Base-by-base conservation (phyloP, 2,113 vertebrate genomes). In the Chlorodrepanis virens region DNA sequence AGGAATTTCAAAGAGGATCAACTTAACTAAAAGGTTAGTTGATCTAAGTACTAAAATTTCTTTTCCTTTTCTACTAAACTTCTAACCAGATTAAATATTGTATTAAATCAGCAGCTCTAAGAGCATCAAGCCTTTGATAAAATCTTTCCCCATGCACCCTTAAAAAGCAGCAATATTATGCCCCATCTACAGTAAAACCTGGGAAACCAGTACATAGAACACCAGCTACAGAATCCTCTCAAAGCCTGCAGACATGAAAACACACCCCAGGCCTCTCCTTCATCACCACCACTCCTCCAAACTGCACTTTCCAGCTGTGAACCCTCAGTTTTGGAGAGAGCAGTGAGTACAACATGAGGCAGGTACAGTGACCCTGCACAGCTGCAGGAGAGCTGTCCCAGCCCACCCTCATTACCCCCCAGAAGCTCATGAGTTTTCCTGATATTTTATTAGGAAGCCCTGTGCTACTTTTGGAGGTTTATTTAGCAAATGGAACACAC, bases 321-420 rank as follows among this genome's bases (percentile, higher is more conserved):
- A 40, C 2, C 10, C 49, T 83, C 70, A 45, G 31, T 21, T 37
- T 37, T 2, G 12, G 45, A 21, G 14, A 21, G 50, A 67, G 18
- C 63, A 85, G 24, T 1, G 27, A 81, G 45, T 6, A 13, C 16
- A 10, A 13, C 20, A 2, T 0, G 2, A 56, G 59, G 53, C 61
- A 77, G 75, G 67, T 21, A 0, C 27, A 45, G 45, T 6, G 40
- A 65, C 28, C 63, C 68, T 18, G 29, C 47, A 39, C 35, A 54
- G 39, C 25, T 22, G 15, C 44, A 52, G 75, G 2, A 63, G 60
- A 81, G 74, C 45, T 83, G 69, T 13, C 59, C 47, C 80, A 81
- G 54, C 47, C 39, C 68, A 63, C 4, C 47, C 60, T 70, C 59
- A 11, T 31, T n/a, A 19, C 27, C 49, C 84, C 17, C 44, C 53